A percentile compares a stretch with the other conserved stretches of the same genome.
These are phyloP conservation scores for Actinia equina DNA, from an alignment of 64 coral and sea anemone genomes.

Conservation along the genomic window DNA sequence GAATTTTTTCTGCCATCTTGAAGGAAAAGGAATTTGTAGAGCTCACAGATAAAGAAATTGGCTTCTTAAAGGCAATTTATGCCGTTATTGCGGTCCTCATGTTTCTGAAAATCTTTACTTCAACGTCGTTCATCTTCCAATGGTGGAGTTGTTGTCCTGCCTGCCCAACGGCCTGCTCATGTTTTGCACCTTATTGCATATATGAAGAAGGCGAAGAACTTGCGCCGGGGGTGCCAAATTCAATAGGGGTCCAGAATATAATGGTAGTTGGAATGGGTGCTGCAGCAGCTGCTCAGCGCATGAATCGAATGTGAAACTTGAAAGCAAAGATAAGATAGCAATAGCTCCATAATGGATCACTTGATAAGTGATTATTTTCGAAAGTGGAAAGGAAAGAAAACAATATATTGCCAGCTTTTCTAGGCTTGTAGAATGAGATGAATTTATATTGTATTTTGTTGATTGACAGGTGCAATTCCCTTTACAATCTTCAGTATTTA, in stretches of 20 bases:
- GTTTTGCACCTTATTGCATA: slow-evolving; percentile 29
- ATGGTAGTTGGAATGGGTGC: neutral
- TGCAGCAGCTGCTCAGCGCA: neutral
- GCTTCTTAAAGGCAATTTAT: slow-evolving; percentile 27
- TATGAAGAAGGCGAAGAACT: slow-evolving; percentile 31
- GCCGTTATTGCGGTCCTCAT: slow-evolving; percentile 34
- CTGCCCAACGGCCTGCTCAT: slow-evolving; percentile 17
- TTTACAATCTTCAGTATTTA: too few relatives aligned
- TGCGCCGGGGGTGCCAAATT: slow-evolving; percentile 7
- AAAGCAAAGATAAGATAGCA: too few relatives aligned
- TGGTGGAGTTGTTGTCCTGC: slow-evolving; percentile 19
- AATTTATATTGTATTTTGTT: too few relatives aligned
- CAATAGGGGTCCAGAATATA: neutral
- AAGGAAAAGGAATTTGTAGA: slow-evolving; percentile 15
- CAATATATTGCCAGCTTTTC: too few relatives aligned
- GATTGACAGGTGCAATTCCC: too few relatives aligned
- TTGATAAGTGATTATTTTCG: too few relatives aligned
- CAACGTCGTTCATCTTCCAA: slow-evolving; percentile 18
- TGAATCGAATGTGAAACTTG: neutral
- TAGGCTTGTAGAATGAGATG: too few relatives aligned
- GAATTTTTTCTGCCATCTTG: neutral
- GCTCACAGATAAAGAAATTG: slow-evolving; percentile 24
- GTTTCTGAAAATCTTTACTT: slow-evolving; percentile 1
- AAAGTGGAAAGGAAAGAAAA: too few relatives aligned
- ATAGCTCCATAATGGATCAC: too few relatives aligned